phyloP scores from a whole-genome alignment of 2,888 invertebrate species.

The Anaspis maculata region DNA sequence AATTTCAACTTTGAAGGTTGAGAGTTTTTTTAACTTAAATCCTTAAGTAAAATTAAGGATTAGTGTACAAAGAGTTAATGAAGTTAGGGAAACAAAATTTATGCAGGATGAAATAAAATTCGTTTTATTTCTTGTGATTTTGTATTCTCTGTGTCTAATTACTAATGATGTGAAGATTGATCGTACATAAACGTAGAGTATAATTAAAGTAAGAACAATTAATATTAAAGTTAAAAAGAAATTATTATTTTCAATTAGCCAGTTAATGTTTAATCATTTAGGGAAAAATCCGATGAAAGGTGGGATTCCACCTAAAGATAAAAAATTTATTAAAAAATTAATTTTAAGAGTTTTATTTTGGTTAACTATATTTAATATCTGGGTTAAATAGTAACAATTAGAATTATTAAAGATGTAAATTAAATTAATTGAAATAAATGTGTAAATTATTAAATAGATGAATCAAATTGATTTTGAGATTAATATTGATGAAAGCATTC shows the following conservation, averaged over 20 bases:
- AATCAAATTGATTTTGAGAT: constrained; percentile 20
- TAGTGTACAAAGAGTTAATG: neutral
- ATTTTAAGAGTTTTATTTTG: constrained; percentile 42
- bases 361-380: constrained; percentile 44
- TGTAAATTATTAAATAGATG: constrained; percentile 41
- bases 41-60: constrained; percentile 1
- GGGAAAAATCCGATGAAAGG: constrained; percentile 55
- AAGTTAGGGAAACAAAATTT: constrained; percentile 21
- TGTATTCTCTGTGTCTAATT: constrained; percentile 30
- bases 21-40: constrained; percentile 5
- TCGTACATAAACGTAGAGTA: constrained; percentile 50
- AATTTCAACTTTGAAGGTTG: constrained; percentile 4
- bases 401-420: constrained; percentile 43
- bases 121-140: constrained; percentile 30
- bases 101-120: neutral
- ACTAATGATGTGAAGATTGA: constrained; percentile 45
- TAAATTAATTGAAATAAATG: constrained; percentile 43
- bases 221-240: constrained; percentile 43
- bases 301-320: constrained; percentile 51
- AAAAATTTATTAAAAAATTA: constrained; percentile 46
- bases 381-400: constrained; percentile 47
- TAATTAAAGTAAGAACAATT: constrained; percentile 47
- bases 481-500: constrained; percentile 33
- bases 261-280: constrained; percentile 53
- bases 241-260: constrained; percentile 42